A percentile compares a stretch with the other conserved stretches of the same genome.
phyloP scores from a whole-genome alignment of 2,797 vertebrate species.

The Paramormyrops hopkinsi region DNA sequence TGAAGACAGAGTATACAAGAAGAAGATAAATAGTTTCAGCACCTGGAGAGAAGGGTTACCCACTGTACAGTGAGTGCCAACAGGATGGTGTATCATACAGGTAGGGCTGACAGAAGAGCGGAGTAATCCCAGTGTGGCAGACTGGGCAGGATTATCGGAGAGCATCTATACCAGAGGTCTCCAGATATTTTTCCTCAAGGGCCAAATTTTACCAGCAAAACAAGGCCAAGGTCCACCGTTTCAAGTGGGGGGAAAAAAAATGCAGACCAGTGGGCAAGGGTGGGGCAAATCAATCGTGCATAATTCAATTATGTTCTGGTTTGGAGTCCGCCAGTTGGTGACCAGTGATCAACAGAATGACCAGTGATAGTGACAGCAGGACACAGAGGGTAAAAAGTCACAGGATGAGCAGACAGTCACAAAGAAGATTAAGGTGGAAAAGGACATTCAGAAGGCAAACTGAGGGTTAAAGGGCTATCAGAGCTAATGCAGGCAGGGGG shows the following conservation, averaged over 20 bases:
- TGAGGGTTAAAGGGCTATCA: neutral
- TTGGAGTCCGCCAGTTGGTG: neutral
- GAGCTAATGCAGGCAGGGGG: neutral
- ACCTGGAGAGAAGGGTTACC: neutral
- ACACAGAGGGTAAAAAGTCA: neutral
- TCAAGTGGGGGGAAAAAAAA: neutral
- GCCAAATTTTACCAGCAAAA: neutral
- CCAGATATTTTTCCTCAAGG: neutral
- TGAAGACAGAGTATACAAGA: neutral
- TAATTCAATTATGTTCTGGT: neutral
- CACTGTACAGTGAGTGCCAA: neutral
- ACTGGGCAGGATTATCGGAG: neutral
- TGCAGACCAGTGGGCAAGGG: neutral
- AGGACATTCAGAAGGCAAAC: neutral
- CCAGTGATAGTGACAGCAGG: neutral
- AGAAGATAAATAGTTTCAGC: neutral
- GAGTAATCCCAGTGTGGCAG: neutral
- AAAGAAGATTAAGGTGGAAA: neutral
- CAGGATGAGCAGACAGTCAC: neutral
- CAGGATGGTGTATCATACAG: neutral
- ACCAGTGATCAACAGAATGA: neutral
- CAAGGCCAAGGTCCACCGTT: neutral
- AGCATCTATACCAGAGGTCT: neutral
- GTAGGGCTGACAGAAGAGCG: neutral
- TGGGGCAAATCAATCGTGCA: neutral